Evolutionary conservation across 1,140 invertebrate species (phyloP).

Genomic region (Lepidostoma basale): DNA sequence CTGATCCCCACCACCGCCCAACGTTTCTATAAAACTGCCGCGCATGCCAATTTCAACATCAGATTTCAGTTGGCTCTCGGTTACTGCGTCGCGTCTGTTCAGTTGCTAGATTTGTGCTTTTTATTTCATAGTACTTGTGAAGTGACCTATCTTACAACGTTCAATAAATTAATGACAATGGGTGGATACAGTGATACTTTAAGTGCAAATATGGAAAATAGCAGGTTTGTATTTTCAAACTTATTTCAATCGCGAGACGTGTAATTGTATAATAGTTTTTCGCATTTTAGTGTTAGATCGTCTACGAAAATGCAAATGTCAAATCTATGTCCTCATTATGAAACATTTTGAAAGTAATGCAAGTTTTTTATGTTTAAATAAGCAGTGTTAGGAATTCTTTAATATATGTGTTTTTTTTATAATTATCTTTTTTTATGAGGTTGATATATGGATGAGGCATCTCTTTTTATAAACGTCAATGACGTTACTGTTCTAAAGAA

Average conservation of each 20-base stretch:
- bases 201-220: conserved; percentile 45
- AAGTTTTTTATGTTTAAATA: too few relatives aligned
- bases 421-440: too few relatives aligned
- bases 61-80: conserved; percentile 46
- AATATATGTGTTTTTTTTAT: too few relatives aligned
- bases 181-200: conserved; percentile 44
- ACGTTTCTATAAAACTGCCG: conserved; percentile 24
- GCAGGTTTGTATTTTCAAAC: conserved; percentile 45
- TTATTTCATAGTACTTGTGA: conserved; percentile 30
- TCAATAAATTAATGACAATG: conserved; percentile 38
- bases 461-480: too few relatives aligned
- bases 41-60: conserved; percentile 41
- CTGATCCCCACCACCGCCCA: conserved; percentile 17
- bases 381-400: too few relatives aligned
- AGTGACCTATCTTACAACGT: conserved; percentile 31
- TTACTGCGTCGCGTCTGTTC: conserved; percentile 47
- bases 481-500: too few relatives aligned
- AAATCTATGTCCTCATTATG: conserved; percentile 11
- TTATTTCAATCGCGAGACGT: too few relatives aligned
- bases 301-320: conserved; percentile 4
- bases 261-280: conserved; percentile 22
- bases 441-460: too few relatives aligned
- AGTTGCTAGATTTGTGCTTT: conserved; percentile 13
- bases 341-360: too few relatives aligned
- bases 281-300: background rate